These are phyloP conservation scores for Drosophila ironensis DNA, from an alignment of 1,140 invertebrate species.

Conservation along the genomic window DNA sequence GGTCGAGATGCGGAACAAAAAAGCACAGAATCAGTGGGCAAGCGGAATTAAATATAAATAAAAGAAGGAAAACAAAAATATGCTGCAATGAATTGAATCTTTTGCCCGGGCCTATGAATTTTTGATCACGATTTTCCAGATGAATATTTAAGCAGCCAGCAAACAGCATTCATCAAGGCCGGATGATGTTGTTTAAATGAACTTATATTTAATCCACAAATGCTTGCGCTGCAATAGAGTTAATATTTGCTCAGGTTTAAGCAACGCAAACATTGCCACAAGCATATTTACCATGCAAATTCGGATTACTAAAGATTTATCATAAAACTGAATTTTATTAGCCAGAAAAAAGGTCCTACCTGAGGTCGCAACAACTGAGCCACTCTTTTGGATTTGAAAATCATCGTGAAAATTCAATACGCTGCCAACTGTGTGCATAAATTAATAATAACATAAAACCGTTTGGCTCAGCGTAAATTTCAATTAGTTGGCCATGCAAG, in stretches of 20 bases:
- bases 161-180: slow-evolving; percentile 28
- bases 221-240: slow-evolving; percentile 4
- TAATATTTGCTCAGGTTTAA: slow-evolving; percentile 21
- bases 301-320: no score
- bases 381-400: no score
- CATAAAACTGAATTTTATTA: no score
- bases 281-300: no score
- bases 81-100: slow-evolving; percentile 38
- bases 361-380: no score
- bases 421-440: slow-evolving; percentile 10
- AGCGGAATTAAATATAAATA: slow-evolving; percentile 12
- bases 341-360: no score
- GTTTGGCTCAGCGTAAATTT: slow-evolving; percentile 65
- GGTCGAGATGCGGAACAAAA: slow-evolving; percentile 2
- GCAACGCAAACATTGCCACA: no score
- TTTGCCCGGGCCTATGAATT: slow-evolving; percentile 48
- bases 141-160: slow-evolving; percentile 41
- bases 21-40: slow-evolving; percentile 1
- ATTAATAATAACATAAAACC: slow-evolving; percentile 24
- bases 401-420: slow-evolving; percentile 4
- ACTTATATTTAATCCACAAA: slow-evolving; percentile 37
- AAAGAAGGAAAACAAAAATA: slow-evolving; percentile 26
- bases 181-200: slow-evolving; percentile 25
- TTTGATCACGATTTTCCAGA: slow-evolving; percentile 50
- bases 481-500: slow-evolving; percentile 57